Evolutionary conservation across 2,888 invertebrate genomes (phyloP).

Genomic region (Eucriotettix oculatus): DNA sequence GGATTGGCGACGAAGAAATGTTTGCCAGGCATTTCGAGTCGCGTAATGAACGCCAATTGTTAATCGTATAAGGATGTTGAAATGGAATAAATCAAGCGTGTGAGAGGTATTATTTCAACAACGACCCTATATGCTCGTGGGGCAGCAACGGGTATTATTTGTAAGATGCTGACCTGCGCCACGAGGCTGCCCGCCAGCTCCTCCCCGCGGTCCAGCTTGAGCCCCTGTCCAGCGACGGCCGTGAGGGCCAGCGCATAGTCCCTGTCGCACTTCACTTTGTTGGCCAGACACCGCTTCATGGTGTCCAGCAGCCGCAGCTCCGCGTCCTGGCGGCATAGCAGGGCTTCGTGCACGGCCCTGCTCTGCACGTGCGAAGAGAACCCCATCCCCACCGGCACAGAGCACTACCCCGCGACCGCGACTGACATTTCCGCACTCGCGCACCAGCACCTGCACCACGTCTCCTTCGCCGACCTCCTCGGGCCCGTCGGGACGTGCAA

Average conservation of each 20-base stretch:
- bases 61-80: no score
- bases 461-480: background rate
- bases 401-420: background rate
- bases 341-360: slow-evolving; percentile 68
- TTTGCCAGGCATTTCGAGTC: no score
- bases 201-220: slow-evolving; percentile 42
- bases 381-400: slow-evolving; percentile 37
- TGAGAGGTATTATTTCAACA: no score
- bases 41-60: no score
- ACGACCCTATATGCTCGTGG: no score
- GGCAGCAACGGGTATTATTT: no score
- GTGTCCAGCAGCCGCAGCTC: slow-evolving; percentile 82
- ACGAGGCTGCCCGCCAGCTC: slow-evolving; percentile 44
- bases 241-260: slow-evolving; percentile 75
- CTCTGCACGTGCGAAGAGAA: slow-evolving; percentile 76
- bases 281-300: slow-evolving; percentile 71
- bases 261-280: slow-evolving; percentile 78
- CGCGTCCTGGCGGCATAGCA: slow-evolving; percentile 78
- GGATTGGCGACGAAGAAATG: no score
- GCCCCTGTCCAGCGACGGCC: slow-evolving; percentile 60
- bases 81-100: no score
- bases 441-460: background rate
- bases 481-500: no score
- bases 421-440: background rate
- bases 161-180: slow-evolving; percentile 19